Base-by-base conservation (phyloP, 1,140 invertebrate species). In the Elymnias hypermnestra region DNA sequence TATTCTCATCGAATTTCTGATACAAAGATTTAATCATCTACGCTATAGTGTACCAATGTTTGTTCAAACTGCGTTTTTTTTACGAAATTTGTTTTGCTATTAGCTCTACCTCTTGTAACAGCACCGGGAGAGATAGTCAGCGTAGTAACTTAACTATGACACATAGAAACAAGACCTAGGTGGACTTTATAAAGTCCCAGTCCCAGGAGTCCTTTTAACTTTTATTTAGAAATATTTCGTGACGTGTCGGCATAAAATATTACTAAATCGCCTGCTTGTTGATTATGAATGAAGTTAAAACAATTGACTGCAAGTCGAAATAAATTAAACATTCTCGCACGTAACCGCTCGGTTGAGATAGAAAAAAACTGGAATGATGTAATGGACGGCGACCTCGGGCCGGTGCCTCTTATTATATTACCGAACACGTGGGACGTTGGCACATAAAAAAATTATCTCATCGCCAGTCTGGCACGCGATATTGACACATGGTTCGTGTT, bases 281-380 rank as follows among this genome's bases (percentile, higher is more conserved):
- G 31, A 51, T 35, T 51, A 37, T 51, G 48, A 44, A 51, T 51
- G 40, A 51, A 46, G 25, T 50, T 22, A 10, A 31, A 31, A 44
- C 26, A 28, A 50, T 29, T 15, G 7, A 9, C 25, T 26, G 29
- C 28, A 36, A 14, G 22, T 19, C 8, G 22, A 35, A 33, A 15
- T 48, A 35, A 48, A 40, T 47, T 39, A 48, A 48, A 21, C 28
- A 41, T 41, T 48, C 40, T 31, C 40, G 46, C 46, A 48, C 38
- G 46, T 35, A 35, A 48, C 12, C 28, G 19, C 13, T 14, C n/a
- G 18, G 36, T 19, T 26, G 15, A 28, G 38, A 9, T 3, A n/a
- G 10, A 26, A 58, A 64, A 58, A 55, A 55, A 46, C 36, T 56
- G 17, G 49, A 23, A 57, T 70, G 66, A 70, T 53, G 66, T 66